Base-by-base conservation (phyloP, 2,797 vertebrate species). In the Dromococcyx pavoninus region DNA sequence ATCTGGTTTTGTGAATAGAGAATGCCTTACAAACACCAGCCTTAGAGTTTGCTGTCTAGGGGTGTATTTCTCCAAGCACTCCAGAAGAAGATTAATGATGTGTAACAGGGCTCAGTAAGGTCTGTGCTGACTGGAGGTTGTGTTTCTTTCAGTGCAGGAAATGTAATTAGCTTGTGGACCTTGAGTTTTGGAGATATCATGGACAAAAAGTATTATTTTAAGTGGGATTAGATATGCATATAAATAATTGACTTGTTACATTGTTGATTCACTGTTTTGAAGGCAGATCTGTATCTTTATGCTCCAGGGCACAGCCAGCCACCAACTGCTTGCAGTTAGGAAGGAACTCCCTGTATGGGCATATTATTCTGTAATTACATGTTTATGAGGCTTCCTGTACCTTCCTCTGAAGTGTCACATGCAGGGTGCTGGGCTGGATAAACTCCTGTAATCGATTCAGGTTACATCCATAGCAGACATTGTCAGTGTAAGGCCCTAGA, bases 401-500 rank as follows among this genome's bases (percentile, higher is more conserved):
- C 65, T 90, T 27, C 1, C 13, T 82, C 54, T 50, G 66, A 57
- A n/a, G 44, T 33, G 64, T 41, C 53, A 41, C 35, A 53, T 35
- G 21, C 4, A 15, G 35, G 23, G 24, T 27, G 1, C 9, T 13
- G 73, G 41, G 1, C 28, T 22, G 9, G 7, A 37, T 44, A 1
- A 53, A 11, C n/a, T 86, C 58, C 25, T 16, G 18, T 13, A 2
- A 13, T 16, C 1, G 1, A 11, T 10, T 37, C 43, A 8, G 11
- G 32, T 80, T 18, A 3, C 9, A 0, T 4, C 43, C n/a, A 4
- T 4, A 58, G 57, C 11, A 21, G 22, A 21, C 15, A 8, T 6
- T 32, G 30, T 43, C 22, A 10, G 10, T 8, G 17, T 6, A 8
- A 25, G 35, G 37, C 51, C 37, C 17, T 22, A 14, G 33, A 81